Conservation (phyloP, 2,888 invertebrate genomes). For the Auanema freiburgensis region DNA sequence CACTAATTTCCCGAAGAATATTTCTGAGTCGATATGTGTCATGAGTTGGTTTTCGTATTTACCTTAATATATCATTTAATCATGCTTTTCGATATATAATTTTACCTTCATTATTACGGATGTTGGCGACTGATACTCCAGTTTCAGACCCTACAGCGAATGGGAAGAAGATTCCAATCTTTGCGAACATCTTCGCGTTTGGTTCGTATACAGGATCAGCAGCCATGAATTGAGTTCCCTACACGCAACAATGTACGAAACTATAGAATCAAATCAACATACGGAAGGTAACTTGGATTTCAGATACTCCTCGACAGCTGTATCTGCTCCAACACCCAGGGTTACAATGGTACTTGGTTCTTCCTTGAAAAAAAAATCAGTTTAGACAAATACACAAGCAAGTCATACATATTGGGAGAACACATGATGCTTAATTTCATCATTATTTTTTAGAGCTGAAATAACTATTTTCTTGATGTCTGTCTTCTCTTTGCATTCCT, state of each 20-base stretch:
- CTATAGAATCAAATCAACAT: no score
- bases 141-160: background rate
- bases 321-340: background rate
- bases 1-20: no score
- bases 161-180: slow-evolving; percentile 1
- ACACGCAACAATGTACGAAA: background rate
- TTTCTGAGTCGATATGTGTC: no score
- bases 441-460: background rate
- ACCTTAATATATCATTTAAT: background rate
- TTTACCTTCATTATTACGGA: background rate
- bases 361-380: background rate
- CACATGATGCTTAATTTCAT: slow-evolving; percentile 2
- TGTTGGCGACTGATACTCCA: background rate
- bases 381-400: no score
- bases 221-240: background rate
- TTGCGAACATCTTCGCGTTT: background rate
- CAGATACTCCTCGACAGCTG: background rate
- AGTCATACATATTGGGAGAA: background rate
- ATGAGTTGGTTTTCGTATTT: no score
- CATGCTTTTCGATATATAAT: background rate
- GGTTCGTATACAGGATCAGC: background rate
- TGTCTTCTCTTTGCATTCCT: slow-evolving; percentile 1
- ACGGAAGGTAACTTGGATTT: slow-evolving; percentile 2
- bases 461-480: background rate
- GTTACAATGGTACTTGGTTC: slow-evolving; percentile 1